Evolutionary conservation across 2,113 vertebrate species (phyloP).

Genomic region (Australoheros scitulus): DNA sequence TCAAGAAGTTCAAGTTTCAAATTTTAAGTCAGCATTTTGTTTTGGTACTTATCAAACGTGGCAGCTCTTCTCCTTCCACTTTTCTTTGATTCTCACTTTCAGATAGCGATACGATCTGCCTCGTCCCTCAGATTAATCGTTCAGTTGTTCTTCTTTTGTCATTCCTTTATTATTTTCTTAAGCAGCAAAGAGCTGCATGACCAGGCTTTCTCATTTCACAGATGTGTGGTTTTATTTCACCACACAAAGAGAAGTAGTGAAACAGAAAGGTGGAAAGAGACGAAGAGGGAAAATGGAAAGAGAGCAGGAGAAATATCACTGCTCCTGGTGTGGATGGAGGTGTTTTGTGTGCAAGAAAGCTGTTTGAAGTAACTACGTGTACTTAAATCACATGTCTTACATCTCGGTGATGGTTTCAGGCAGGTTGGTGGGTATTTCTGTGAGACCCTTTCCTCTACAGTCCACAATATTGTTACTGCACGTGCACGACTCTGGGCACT

Average conservation of each 20-base stretch:
- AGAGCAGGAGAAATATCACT: constrained; percentile 40
- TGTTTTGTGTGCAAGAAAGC: constrained; percentile 9
- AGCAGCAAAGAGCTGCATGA: constrained; percentile 69
- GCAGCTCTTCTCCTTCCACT: constrained; percentile 1
- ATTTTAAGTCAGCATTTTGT: background rate
- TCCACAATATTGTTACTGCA: constrained; percentile 99
- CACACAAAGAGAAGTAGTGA: constrained; percentile 41
- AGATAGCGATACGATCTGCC: constrained; percentile 35
- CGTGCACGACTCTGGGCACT: constrained; percentile 93
- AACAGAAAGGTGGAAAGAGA: constrained; percentile 54
- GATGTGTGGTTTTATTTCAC: constrained; percentile 71
- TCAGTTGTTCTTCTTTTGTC: constrained; percentile 50
- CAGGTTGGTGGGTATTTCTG: constrained; percentile 95
- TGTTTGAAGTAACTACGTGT: background rate
- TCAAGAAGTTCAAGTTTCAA: background rate
- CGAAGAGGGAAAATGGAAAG: constrained; percentile 38
- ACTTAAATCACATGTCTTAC: constrained; percentile 73
- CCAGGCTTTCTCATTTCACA: constrained; percentile 79
- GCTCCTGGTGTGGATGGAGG: constrained; percentile 6
- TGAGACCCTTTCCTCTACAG: constrained; percentile 94
- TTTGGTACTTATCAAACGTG: background rate
- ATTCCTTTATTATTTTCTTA: constrained; percentile 64
- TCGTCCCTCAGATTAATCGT: constrained; percentile 60
- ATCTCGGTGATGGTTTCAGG: constrained; percentile 99
- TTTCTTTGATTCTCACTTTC: background rate